Conservation (phyloP, 2,888 invertebrate genomes). For the Sthenelais limicola region DNA sequence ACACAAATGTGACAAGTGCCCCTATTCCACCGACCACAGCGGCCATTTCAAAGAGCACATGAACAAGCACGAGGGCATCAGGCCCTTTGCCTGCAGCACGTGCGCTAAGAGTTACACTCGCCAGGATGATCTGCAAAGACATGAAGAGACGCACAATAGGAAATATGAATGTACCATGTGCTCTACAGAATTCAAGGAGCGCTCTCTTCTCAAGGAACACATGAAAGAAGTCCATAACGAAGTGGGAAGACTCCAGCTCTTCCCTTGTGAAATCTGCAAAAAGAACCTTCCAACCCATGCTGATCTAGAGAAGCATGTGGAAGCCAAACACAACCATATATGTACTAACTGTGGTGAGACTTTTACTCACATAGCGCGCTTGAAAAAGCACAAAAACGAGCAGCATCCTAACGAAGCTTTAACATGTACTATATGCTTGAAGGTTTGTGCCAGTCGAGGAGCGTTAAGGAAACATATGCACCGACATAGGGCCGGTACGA, state of each 20-base stretch:
- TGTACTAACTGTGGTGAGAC: conserved; percentile 41
- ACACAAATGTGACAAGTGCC: conserved; percentile 37
- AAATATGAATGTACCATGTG: conserved; percentile 36
- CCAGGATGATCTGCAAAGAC: conserved; percentile 24
- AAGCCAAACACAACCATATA: conserved; percentile 39
- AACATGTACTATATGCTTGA: conserved; percentile 37
- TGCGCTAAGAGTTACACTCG: conserved; percentile 31
- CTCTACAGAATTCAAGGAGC: neutral
- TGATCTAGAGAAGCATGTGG: conserved; percentile 31
- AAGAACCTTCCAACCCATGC: conserved; percentile 3
- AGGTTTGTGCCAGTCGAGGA: conserved; percentile 27
- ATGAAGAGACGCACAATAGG: conserved; percentile 12
- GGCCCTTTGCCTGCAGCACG: conserved; percentile 11
- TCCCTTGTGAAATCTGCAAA: conserved; percentile 32
- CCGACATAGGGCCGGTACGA: conserved; percentile 29
- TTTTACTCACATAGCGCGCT: conserved; percentile 6
- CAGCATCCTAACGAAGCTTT: conserved; percentile 16
- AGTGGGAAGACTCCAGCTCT: neutral
- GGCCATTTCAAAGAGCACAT: conserved; percentile 36
- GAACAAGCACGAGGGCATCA: conserved; percentile 31
- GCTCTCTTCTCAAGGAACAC: neutral
- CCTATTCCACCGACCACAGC: conserved; percentile 39
- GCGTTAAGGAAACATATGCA: conserved; percentile 45
- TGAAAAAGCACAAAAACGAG: conserved; percentile 34
- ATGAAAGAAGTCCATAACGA: conserved; percentile 19